Conservation (phyloP, 2,888 invertebrate species). For the Melinaea menophilus region DNA sequence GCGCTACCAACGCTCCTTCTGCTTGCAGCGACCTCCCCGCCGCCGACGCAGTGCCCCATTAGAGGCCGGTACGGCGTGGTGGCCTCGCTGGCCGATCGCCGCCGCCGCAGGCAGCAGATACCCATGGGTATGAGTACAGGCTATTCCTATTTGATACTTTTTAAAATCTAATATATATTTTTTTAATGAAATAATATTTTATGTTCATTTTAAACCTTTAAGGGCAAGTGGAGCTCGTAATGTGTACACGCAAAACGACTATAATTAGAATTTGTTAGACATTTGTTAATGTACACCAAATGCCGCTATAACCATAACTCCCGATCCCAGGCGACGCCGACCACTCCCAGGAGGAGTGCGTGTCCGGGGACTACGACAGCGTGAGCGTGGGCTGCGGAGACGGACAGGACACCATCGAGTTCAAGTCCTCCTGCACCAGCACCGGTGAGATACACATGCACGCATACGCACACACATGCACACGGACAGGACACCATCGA, state of each 20-base stretch:
- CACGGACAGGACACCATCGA: conserved; percentile 72
- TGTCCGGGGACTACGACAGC: conserved; percentile 66
- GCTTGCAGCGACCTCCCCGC: conserved; percentile 79
- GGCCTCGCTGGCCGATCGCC: conserved; percentile 64
- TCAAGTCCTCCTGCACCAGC: conserved; percentile 76
- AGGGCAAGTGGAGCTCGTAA: no score
- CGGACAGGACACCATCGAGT: conserved; percentile 78
- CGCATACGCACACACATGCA: neutral
- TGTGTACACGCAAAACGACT: no score
- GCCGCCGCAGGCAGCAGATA: conserved; percentile 71
- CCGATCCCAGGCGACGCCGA: conserved; percentile 45
- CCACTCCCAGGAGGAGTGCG: conserved; percentile 59
- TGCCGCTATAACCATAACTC: no score
- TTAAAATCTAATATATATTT: neutral
- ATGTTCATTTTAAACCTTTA: no score
- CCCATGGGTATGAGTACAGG: conserved; percentile 47
- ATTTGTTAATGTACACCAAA: neutral
- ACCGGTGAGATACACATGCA: conserved; percentile 59
- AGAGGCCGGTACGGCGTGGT: conserved; percentile 81
- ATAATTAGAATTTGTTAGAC: neutral
- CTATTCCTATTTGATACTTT: conserved; percentile 9
- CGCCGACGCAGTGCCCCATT: conserved; percentile 82
- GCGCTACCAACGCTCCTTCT: neutral
- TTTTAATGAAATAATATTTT: no score
- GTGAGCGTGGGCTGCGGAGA: conserved; percentile 81